A percentile compares a stretch with the other conserved stretches of the same genome.
Conservation (phyloP, 2,113 vertebrate species). For the Ptilonorhynchus violaceus region DNA sequence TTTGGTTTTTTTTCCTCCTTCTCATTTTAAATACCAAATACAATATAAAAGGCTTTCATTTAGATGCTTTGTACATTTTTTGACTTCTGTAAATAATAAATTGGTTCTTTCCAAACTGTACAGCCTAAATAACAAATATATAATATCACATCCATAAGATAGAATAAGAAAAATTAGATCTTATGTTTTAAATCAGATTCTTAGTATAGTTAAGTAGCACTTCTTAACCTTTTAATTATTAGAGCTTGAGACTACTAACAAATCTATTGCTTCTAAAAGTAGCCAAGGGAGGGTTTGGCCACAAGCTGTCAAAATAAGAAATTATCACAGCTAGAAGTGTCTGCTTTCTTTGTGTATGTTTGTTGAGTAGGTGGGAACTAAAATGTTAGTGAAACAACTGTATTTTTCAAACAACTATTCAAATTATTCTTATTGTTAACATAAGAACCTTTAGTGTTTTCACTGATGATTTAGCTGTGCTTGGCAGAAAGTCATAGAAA, state of each 20-base stretch:
- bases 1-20: not conserved
- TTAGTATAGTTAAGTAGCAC: not conserved
- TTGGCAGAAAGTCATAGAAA: conserved; percentile 11
- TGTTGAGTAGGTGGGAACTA: not conserved
- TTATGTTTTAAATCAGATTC: not conserved
- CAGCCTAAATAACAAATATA: not conserved
- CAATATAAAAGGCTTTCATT: not conserved
- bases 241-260: not conserved
- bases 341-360: not conserved
- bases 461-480: not conserved
- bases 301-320: conserved; percentile 4
- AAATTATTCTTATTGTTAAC: not conserved
- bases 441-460: conserved; percentile 19
- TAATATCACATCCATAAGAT: not conserved
- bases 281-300: not conserved
- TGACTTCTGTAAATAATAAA: not conserved
- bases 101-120: not conserved
- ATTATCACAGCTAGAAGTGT: not conserved
- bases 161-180: not conserved
- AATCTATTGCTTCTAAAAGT: not conserved
- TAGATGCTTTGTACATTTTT: not conserved
- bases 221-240: not conserved
- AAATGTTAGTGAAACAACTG: not conserved
- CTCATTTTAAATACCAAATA: not conserved
- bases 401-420: not conserved